Evolutionary conservation across 2,113 vertebrate species (phyloP).

Genomic region (Oncorhynchus tshawytscha): DNA sequence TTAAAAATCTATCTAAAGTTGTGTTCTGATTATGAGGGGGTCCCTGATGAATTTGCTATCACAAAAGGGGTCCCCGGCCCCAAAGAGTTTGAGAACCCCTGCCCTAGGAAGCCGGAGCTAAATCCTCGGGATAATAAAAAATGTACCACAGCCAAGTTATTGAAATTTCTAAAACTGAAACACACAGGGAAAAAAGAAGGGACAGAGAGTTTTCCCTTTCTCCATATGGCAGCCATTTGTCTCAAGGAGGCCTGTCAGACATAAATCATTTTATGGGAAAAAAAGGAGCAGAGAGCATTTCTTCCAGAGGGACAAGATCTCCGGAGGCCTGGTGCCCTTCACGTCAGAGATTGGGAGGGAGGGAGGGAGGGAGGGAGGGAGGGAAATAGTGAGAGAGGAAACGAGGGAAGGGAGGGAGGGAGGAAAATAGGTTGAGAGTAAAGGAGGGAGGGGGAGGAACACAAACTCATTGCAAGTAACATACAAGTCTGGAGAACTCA

Average conservation of each 20-base stretch:
- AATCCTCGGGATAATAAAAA: not conserved
- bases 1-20: no score
- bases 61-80: no score
- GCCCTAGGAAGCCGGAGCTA: not conserved
- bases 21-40: no score
- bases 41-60: no score
- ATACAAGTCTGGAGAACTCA: conserved; percentile 42
- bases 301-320: conserved; percentile 71
- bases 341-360: conserved; percentile 30
- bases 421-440: not conserved
- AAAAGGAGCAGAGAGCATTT: conserved; percentile 55
- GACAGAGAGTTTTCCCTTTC: conserved; percentile 39
- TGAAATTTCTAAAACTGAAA: not conserved
- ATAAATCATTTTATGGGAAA: conserved; percentile 81
- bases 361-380: no score
- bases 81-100: no score
- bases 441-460: conserved; percentile 1
- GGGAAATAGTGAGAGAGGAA: not conserved
- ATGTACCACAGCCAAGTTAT: not conserved
- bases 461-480: conserved; percentile 6
- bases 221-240: conserved; percentile 83
- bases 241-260: conserved; percentile 77
- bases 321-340: conserved; percentile 74
- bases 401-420: not conserved
- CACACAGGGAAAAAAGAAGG: not conserved